Percentiles rank a stretch among this genome's conserved stretches.
phyloP scores from a whole-genome alignment of 64 coral and sea anemone species.

The Hydrozoanthus tunicans region DNA sequence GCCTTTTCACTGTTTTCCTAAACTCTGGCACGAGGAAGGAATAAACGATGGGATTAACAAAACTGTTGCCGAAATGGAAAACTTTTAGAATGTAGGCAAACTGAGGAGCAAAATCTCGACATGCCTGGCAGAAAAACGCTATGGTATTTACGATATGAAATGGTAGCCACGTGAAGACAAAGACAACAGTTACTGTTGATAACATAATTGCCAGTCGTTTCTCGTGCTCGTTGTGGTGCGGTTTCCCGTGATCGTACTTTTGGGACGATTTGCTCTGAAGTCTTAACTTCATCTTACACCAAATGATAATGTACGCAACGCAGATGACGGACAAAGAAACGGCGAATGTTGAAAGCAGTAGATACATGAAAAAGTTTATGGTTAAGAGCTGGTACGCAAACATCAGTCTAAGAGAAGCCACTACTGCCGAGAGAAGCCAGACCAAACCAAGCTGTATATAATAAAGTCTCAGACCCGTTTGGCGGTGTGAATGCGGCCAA shows the following conservation, averaged over 20 bases:
- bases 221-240: conserved; percentile 62
- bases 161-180: conserved; percentile 87
- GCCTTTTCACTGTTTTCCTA: conserved; percentile 55
- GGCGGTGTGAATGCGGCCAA: conserved; percentile 74
- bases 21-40: conserved; percentile 91
- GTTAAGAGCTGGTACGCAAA: conserved; percentile 55
- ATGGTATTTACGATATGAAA: conserved; percentile 87
- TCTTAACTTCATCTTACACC: conserved; percentile 85
- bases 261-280: conserved; percentile 65
- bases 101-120: conserved; percentile 66
- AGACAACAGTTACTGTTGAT: conserved; percentile 69
- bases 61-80: conserved; percentile 83
- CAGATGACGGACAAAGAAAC: conserved; percentile 71
- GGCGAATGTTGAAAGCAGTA: conserved; percentile 68
- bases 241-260: conserved; percentile 10
- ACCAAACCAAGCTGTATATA: conserved; percentile 59
- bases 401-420: conserved; percentile 64
- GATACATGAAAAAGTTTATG: conserved; percentile 81
- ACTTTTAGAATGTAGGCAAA: conserved; percentile 77
- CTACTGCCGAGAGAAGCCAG: conserved; percentile 69
- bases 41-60: conserved; percentile 87
- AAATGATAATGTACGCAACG: conserved; percentile 72
- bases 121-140: conserved; percentile 75
- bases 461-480: conserved; percentile 55
- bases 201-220: conserved; percentile 78